Conservation (phyloP, 2,797 vertebrate species). For the Meda fulgida region DNA sequence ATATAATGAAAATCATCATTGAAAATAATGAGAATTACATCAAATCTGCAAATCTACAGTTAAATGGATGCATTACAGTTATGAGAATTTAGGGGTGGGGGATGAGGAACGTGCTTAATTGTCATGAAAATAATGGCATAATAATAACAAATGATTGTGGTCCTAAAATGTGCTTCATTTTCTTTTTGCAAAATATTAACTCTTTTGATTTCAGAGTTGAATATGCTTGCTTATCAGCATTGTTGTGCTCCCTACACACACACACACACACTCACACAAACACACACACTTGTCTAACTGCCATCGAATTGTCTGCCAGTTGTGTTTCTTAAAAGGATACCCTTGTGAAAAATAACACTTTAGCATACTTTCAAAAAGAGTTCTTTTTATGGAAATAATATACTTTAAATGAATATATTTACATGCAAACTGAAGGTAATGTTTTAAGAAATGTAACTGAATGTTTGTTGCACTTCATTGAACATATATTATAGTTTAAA, state of each 20-base stretch:
- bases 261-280: not conserved
- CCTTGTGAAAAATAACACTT: not conserved
- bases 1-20: conserved; percentile 27
- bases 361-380: not conserved
- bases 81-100: conserved; percentile 24
- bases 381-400: not conserved
- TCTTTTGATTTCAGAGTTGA: not conserved
- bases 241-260: not conserved
- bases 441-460: not conserved
- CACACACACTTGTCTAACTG: conserved; percentile 9
- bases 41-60: conserved; percentile 15
- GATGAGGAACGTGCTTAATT: conserved; percentile 16
- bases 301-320: not conserved
- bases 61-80: conserved; percentile 27
- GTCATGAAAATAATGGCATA: conserved; percentile 20
- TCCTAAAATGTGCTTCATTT: conserved; percentile 1
- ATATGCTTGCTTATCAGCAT: not conserved
- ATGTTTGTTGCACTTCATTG: not conserved
- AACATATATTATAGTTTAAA: not conserved
- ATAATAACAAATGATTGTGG: not conserved
- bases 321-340: not conserved
- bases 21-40: conserved; percentile 25
- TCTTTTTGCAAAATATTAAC: not conserved
- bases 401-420: not conserved
- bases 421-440: not conserved